Percentiles rank a stretch among this genome's conserved stretches.
Conservation (phyloP, 2,888 invertebrate genomes). For the Mayetiola destructor region DNA sequence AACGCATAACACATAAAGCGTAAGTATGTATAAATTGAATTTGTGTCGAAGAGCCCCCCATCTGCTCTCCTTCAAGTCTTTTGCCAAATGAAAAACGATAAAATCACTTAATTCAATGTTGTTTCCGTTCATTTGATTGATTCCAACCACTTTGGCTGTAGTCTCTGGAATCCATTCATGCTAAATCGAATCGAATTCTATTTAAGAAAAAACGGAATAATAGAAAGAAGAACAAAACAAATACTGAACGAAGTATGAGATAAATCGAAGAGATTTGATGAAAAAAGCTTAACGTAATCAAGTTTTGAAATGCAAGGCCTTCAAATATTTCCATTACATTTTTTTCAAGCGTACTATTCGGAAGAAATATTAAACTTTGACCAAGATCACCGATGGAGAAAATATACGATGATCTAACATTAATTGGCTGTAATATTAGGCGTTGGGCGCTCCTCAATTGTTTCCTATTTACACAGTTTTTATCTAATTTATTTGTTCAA, state of each 20-base stretch:
- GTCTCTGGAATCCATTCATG: too few species aligned
- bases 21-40: background rate
- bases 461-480: background rate
- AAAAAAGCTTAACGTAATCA: too few species aligned
- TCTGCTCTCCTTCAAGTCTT: background rate
- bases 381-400: background rate
- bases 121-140: background rate
- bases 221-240: background rate
- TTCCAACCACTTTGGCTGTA: background rate
- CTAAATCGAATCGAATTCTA: too few species aligned
- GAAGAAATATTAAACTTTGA: too few species aligned
- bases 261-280: too few species aligned
- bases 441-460: background rate
- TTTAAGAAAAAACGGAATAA: background rate
- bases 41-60: background rate
- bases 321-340: slow-evolving; percentile 10
- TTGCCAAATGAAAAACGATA: background rate
- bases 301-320: too few species aligned
- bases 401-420: too few species aligned
- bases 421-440: too few species aligned
- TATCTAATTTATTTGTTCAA: background rate
- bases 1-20: background rate
- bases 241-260: background rate
- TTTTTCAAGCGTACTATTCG: too few species aligned
- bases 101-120: slow-evolving; percentile 3